Base-by-base conservation (phyloP, 2,888 invertebrate genomes). In the Crossocerus cetratus region DNA sequence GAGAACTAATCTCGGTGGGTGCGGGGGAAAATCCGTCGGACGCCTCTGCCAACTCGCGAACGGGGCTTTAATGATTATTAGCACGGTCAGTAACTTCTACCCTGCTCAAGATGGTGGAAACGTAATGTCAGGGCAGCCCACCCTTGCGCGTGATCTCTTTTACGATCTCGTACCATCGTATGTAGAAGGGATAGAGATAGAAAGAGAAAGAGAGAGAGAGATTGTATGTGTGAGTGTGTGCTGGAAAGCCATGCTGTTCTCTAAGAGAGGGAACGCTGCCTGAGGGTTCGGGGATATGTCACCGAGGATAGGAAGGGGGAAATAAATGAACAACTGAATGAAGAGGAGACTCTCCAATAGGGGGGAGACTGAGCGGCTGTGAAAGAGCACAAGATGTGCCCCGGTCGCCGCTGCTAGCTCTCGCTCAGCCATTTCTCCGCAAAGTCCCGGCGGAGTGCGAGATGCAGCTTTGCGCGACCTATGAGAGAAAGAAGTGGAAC, bases 91-190 rank as follows among this genome's bases (percentile, higher is more conserved):
- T 68, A 45, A 67, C 70, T 63, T 79, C 76, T 77, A 77, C 57
- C 77, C 73, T 80, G 74, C 70, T 77, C 61, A 75, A 65, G 78
- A 77, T 74, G 72, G 77, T 81, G 80, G 80, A 76, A 72, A 80
- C 74, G 74, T 80, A 73, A 77, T 77, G 72, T 80, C 68, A 84
- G 87, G 88, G 88, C 89, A 89, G 88, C 88, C 89, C 90, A 90
- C 89, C 90, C 89, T 87, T 86, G 87, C 89, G 87, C 88, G 86
- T n/a, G 49, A 16, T 49, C 49, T 16, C 86, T 87, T 87, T 83
- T 88, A 82, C 85, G 86, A 86, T 81, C 65, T 86, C 81, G 83
- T 79, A 80, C 8, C 32, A 32, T 32, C 32, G 32, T 32, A 32
- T 32, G 8, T 32, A 32, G 32, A 32, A 32, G 32, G 14, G 49